A percentile compares a stretch with the other conserved stretches of the same genome.
Conservation (phyloP, 2,113 vertebrate genomes). For the Amazona vittata region DNA sequence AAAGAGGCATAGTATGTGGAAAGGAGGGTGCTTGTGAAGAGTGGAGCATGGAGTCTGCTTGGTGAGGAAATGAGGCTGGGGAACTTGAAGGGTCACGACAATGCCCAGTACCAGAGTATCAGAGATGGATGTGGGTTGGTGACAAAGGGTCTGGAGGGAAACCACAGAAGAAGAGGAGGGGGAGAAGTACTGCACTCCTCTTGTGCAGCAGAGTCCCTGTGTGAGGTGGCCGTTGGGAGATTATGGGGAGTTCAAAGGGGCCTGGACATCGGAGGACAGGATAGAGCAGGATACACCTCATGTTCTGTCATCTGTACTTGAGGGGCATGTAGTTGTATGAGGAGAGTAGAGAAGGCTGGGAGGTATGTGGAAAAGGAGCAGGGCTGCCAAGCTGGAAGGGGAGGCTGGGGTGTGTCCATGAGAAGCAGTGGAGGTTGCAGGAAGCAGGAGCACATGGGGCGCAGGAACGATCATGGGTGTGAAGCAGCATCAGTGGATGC, state of each 20-base stretch:
- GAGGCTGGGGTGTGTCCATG: too few relatives aligned
- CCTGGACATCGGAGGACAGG: neutral
- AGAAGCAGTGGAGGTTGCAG: neutral
- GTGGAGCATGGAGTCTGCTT: neutral
- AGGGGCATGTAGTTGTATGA: accelerated
- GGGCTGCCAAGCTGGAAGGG: neutral
- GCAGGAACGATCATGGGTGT: neutral
- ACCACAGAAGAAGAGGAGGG: neutral
- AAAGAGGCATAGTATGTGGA: neutral
- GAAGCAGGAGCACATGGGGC: accelerated
- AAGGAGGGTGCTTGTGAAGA: neutral
- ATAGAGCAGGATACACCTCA: neutral
- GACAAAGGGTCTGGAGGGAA: neutral
- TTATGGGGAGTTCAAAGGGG: neutral
- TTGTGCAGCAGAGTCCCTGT: neutral
- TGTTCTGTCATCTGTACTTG: neutral
- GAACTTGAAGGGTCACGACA: accelerated
- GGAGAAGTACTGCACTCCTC: too few relatives aligned
- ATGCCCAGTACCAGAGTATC: neutral
- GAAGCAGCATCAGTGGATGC: neutral
- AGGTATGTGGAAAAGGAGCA: neutral
- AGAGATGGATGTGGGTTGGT: neutral
- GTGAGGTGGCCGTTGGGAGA: neutral
- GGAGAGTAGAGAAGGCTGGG: neutral
- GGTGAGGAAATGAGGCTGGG: neutral